Evolutionary conservation across 2,113 vertebrate species (phyloP).

Genomic region (Xiphorhynchus elegans): DNA sequence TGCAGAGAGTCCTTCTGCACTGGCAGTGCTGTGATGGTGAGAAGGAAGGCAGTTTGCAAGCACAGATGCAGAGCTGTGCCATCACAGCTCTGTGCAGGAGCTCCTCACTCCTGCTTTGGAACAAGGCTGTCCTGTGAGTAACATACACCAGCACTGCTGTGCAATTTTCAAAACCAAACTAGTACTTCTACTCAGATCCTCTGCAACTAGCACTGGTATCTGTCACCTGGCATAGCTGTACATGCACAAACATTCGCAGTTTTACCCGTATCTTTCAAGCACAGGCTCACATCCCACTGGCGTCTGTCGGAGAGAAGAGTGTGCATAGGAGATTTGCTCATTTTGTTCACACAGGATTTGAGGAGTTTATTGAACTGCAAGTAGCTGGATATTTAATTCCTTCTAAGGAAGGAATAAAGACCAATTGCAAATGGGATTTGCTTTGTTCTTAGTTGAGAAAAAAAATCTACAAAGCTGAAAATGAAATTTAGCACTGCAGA

Average conservation of each 20-base stretch:
- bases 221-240: neutral
- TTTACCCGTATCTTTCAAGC: neutral
- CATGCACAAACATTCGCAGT: neutral
- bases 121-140: neutral
- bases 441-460: constrained; percentile 2
- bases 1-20: neutral
- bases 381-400: constrained; percentile 5
- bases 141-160: neutral
- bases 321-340: neutral
- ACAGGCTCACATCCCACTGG: neutral
- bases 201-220: neutral
- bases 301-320: neutral
- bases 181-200: neutral
- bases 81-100: neutral
- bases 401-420: neutral
- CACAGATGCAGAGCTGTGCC: neutral
- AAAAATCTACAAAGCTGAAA: neutral
- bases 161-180: neutral
- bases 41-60: neutral
- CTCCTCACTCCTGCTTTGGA: neutral
- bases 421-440: neutral
- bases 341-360: neutral
- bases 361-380: neutral
- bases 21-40: neutral
- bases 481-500: neutral